Evolutionary conservation across 2,888 invertebrate species (phyloP).

Genomic region (Epiblema foenella): DNA sequence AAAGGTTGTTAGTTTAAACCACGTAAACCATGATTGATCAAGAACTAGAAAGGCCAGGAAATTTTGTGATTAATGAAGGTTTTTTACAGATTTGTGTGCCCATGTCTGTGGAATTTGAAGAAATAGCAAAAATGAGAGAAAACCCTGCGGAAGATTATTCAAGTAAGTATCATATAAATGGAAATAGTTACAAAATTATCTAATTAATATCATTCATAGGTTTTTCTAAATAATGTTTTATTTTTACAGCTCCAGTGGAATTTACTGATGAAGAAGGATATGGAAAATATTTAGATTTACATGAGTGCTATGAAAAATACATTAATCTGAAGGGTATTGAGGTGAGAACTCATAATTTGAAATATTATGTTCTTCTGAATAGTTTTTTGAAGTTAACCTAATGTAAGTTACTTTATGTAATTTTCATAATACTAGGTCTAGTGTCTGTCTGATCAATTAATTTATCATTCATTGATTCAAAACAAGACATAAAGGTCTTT

Average conservation of each 20-base stretch:
- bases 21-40: too few relatives aligned
- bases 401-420: too few relatives aligned
- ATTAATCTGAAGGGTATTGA: constrained; percentile 98
- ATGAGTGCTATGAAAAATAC: constrained; percentile 97
- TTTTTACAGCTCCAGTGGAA: constrained; percentile 90
- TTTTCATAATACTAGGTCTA: neutral
- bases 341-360: constrained; percentile 69
- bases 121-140: constrained; percentile 94
- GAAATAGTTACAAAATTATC: too few relatives aligned
- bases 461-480: too few relatives aligned
- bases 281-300: constrained; percentile 98
- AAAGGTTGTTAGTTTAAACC: too few relatives aligned
- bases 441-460: too few relatives aligned
- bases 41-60: too few relatives aligned
- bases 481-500: too few relatives aligned
- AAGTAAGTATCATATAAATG: constrained; percentile 77
- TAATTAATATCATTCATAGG: neutral
- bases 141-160: constrained; percentile 93
- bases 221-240: neutral
- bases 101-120: constrained; percentile 99
- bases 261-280: constrained; percentile 99
- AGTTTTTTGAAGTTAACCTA: neutral
- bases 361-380: neutral
- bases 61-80: neutral
- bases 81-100: constrained; percentile 92